Percentiles rank a stretch among this genome's conserved stretches.
Evolutionary conservation across 2,797 vertebrate genomes (phyloP).

Genomic region (Ibycter americanus): DNA sequence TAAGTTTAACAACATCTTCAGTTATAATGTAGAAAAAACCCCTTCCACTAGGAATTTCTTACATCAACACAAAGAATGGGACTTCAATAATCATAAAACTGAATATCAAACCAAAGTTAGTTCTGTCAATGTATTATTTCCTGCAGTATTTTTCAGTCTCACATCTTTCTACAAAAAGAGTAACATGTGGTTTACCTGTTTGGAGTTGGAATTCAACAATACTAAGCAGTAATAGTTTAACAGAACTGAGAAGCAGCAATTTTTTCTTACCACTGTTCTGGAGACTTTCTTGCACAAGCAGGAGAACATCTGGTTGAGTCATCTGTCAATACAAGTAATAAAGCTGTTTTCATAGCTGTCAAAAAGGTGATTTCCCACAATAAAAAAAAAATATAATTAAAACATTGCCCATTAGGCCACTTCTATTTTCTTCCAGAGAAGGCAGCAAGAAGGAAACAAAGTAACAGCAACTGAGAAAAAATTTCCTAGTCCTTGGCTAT

Average conservation of each 20-base stretch:
- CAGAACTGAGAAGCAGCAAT: not conserved
- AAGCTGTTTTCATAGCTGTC: not conserved
- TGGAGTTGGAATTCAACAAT: not conserved
- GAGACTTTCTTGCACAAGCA: constrained; percentile 90
- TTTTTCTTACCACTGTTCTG: constrained; percentile 86
- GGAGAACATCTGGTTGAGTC: constrained; percentile 93
- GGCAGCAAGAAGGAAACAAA: not conserved
- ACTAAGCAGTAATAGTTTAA: not conserved
- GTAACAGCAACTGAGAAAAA: not conserved
- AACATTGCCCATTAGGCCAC: rapidly evolving
- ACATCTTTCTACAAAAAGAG: not conserved
- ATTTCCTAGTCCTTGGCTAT: not conserved
- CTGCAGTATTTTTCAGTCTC: not conserved
- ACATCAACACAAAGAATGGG: not conserved
- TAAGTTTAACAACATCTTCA: not conserved
- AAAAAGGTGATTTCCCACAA: not conserved
- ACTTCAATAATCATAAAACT: not conserved
- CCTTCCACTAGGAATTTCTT: not conserved
- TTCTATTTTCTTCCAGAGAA: not conserved
- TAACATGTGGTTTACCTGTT: not conserved
- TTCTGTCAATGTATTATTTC: not conserved
- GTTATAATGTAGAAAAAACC: not conserved
- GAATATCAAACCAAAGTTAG: not conserved
- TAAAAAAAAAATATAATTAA: not conserved
- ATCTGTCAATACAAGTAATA: constrained; percentile 81